Percentiles rank a stretch among this genome's conserved stretches.
These are phyloP conservation scores for Ciconia boyciana DNA, from an alignment of 2,113 vertebrate species.

Conservation along the genomic window DNA sequence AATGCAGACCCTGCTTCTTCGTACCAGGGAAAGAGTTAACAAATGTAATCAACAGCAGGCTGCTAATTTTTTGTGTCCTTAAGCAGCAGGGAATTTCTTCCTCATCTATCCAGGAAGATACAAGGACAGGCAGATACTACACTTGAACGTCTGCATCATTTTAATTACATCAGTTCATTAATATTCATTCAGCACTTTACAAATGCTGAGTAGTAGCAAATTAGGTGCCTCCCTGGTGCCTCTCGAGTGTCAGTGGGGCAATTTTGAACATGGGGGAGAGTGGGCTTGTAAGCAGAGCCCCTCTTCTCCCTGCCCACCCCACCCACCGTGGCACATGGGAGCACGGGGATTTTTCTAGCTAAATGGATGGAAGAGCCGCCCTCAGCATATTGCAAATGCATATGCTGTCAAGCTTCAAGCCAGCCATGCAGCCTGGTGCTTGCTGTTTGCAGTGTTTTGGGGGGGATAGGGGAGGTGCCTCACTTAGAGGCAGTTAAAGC, in stretches of 20 bases:
- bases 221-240: constrained; percentile 43
- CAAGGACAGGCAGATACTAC: constrained; percentile 55
- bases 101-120: constrained; percentile 54
- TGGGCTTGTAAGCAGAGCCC: neutral
- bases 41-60: constrained; percentile 47
- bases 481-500: neutral
- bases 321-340: fast-evolving
- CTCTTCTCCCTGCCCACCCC: neutral
- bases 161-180: constrained; percentile 66
- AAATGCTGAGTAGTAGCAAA: constrained; percentile 45
- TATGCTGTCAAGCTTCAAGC: fast-evolving
- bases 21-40: constrained; percentile 15
- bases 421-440: neutral
- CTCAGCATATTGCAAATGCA: neutral
- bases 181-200: constrained; percentile 44
- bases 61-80: constrained; percentile 53
- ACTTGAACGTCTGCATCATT: constrained; percentile 58
- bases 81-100: constrained; percentile 64
- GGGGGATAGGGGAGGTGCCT: neutral
- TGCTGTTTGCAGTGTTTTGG: neutral
- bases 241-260: neutral
- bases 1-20: neutral
- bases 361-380: neutral
- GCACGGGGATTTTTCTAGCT: neutral
- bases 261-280: neutral